A percentile compares a stretch with the other conserved stretches of the same genome.
Conservation (phyloP, 2,797 vertebrate species). For the Cirrhinus molitorella region DNA sequence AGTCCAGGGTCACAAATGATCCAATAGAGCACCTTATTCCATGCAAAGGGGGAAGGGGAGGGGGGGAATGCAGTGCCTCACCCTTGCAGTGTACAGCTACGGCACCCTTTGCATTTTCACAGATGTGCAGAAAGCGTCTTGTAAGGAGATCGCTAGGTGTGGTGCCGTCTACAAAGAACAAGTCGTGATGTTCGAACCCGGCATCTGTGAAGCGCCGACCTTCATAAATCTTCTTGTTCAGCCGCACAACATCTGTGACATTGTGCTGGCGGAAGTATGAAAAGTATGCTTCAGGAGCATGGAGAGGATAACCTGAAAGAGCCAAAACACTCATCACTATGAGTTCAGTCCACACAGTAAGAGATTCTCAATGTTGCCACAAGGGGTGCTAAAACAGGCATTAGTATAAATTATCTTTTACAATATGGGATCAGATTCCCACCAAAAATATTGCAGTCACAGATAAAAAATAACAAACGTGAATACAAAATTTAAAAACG, state of each 20-base stretch:
- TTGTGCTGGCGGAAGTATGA: constrained; percentile 88
- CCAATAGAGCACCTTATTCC: too few relatives aligned
- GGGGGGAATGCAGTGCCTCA: too few relatives aligned
- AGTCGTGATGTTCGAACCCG: constrained; percentile 86
- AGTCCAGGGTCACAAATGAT: too few relatives aligned
- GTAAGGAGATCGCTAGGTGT: constrained; percentile 85
- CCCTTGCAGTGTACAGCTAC: constrained; percentile 90
- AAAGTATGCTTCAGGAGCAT: constrained; percentile 88
- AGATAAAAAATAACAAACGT: too few relatives aligned
- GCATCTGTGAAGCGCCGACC: constrained; percentile 85
- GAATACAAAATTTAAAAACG: too few relatives aligned
- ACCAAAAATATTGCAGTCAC: too few relatives aligned
- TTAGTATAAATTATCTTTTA: too few relatives aligned
- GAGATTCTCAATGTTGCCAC: too few relatives aligned
- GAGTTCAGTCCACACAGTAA: neutral
- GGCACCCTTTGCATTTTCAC: constrained; percentile 82
- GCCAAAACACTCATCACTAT: neutral
- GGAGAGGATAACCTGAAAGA: constrained; percentile 83
- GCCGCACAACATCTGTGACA: constrained; percentile 80
- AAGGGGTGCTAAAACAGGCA: too few relatives aligned
- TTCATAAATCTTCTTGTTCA: constrained; percentile 90
- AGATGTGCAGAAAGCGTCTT: constrained; percentile 84
- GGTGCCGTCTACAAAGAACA: constrained; percentile 89
- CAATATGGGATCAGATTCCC: too few relatives aligned
- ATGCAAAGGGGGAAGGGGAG: too few relatives aligned